These are phyloP conservation scores for Leptestheria dahalacensis DNA, from an alignment of 1,140 invertebrate genomes.

Conservation along the genomic window DNA sequence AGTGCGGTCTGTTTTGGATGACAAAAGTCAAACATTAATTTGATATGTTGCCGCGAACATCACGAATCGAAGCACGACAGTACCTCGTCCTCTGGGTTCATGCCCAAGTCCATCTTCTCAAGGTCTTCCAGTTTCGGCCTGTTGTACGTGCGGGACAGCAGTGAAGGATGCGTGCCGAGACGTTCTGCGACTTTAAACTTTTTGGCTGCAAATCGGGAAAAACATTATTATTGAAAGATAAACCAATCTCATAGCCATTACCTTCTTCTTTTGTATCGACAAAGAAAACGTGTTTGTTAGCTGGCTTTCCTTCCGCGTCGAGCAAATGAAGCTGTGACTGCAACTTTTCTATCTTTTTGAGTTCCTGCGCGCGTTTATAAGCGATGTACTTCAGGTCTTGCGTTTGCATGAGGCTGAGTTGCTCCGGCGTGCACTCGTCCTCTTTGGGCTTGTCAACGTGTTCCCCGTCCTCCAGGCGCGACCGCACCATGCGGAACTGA, in stretches of 20 bases:
- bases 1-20: slow-evolving; percentile 33
- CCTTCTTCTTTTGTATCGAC: slow-evolving; percentile 49
- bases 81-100: not conserved
- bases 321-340: slow-evolving; percentile 68
- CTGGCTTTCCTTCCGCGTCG: slow-evolving; percentile 43
- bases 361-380: slow-evolving; percentile 68
- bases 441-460: slow-evolving; percentile 48
- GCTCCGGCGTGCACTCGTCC: slow-evolving; percentile 52
- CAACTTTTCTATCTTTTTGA: slow-evolving; percentile 71
- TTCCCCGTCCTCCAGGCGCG: slow-evolving; percentile 48
- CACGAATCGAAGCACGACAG: no score
- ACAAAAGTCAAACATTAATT: no score
- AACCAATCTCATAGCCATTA: slow-evolving; percentile 10
- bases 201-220: slow-evolving; percentile 26
- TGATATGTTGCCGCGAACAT: no score
- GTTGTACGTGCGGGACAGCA: slow-evolving; percentile 51
- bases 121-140: slow-evolving; percentile 45
- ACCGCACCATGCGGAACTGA: slow-evolving; percentile 95
- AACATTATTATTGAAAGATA: slow-evolving; percentile 2
- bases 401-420: slow-evolving; percentile 73
- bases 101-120: slow-evolving; percentile 34
- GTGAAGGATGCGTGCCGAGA: slow-evolving; percentile 54
- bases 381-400: slow-evolving; percentile 82
- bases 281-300: slow-evolving; percentile 70
- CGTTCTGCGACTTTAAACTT: slow-evolving; percentile 53